Conservation (phyloP, 2,888 invertebrate genomes). For the Drosophila sordidula region DNA sequence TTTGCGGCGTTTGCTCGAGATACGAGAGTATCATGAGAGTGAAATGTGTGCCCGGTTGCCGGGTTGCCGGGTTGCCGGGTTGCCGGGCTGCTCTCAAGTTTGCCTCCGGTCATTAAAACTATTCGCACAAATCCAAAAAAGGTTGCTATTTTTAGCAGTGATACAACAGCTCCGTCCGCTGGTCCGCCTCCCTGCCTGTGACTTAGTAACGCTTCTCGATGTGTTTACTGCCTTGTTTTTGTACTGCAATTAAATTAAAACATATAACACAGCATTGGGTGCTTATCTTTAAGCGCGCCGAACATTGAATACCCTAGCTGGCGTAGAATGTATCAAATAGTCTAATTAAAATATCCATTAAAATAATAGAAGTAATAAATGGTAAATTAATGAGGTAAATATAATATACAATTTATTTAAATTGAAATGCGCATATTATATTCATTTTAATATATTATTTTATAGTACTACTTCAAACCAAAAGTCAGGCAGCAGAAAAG, state of each 20-base stretch:
- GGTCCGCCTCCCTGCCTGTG: slow-evolving; percentile 20
- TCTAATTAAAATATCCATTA: not conserved
- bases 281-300: slow-evolving; percentile 21
- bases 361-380: not conserved
- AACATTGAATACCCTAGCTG: slow-evolving; percentile 18
- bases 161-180: slow-evolving; percentile 51
- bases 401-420: no score
- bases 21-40: slow-evolving; percentile 41
- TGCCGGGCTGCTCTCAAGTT: slow-evolving; percentile 38
- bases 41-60: slow-evolving; percentile 41
- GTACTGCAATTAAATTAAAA: slow-evolving; percentile 72
- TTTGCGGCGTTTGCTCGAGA: slow-evolving; percentile 52
- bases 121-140: slow-evolving; percentile 68
- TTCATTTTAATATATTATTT: no score
- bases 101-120: slow-evolving; percentile 63
- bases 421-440: no score
- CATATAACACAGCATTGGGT: slow-evolving; percentile 15
- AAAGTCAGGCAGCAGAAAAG: no score
- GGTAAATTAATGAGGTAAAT: no score
- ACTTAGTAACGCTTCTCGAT: slow-evolving; percentile 62
- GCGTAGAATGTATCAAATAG: not conserved
- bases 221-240: slow-evolving; percentile 61
- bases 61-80: slow-evolving; percentile 33
- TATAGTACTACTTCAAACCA: no score
- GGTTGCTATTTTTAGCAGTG: slow-evolving; percentile 79